Conservation (phyloP, 1,140 invertebrate genomes). For the Agrilus planipennis region DNA sequence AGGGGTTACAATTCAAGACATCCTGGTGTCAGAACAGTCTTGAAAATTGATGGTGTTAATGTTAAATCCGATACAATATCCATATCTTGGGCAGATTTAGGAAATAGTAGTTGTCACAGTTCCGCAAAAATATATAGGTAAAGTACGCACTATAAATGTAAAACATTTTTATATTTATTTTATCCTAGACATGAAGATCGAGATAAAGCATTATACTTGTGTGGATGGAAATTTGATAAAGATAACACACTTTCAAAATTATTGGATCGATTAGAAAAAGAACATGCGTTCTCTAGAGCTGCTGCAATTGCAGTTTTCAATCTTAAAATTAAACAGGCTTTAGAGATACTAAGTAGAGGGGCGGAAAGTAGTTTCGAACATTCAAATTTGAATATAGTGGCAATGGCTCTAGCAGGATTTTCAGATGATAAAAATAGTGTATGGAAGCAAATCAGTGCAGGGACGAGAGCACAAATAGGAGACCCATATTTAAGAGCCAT, state of each 20-base stretch:
- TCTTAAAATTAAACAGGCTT: constrained; percentile 68
- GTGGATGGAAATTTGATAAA: constrained; percentile 74
- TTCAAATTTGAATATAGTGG: constrained; percentile 50
- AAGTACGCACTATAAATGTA: constrained; percentile 2
- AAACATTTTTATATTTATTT: constrained; percentile 3
- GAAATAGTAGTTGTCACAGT: constrained; percentile 24
- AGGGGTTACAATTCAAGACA: constrained; percentile 45
- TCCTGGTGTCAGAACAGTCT: constrained; percentile 54
- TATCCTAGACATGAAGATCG: constrained; percentile 58
- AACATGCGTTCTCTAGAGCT: constrained; percentile 62
- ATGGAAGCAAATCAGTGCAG: constrained; percentile 69
- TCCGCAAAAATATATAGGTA: constrained; percentile 40
- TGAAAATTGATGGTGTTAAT: constrained; percentile 39
- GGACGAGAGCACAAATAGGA: constrained; percentile 55
- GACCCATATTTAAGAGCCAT: constrained; percentile 86
- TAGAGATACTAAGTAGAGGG: constrained; percentile 70
- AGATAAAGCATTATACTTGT: constrained; percentile 67
- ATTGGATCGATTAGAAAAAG: constrained; percentile 48
- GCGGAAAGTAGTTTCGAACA: constrained; percentile 34
- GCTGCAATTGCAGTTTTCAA: constrained; percentile 87
- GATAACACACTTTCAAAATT: constrained; percentile 39
- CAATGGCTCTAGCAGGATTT: constrained; percentile 84
- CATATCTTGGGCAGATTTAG: constrained; percentile 41
- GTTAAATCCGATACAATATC: constrained; percentile 43
- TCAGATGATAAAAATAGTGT: constrained; percentile 68